Percentiles rank a stretch among this genome's conserved stretches.
Conservation (phyloP, 1,140 invertebrate species). For the Musca domestica region DNA sequence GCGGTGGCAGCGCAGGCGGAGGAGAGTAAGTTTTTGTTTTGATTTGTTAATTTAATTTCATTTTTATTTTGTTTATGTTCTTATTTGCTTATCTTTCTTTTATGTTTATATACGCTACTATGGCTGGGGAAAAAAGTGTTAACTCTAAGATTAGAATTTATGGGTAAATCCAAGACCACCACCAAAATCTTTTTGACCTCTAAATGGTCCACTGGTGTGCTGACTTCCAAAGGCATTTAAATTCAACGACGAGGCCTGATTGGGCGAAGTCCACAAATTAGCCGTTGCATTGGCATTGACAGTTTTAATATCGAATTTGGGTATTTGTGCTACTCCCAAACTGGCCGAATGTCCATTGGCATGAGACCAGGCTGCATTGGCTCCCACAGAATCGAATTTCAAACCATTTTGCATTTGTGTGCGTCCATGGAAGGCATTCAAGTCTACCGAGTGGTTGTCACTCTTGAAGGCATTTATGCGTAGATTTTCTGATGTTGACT, state of each 20-base stretch:
- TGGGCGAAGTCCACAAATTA: slow-evolving; percentile 38
- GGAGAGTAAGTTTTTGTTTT: not conserved
- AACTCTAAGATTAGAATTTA: slow-evolving; percentile 30
- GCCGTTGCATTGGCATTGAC: slow-evolving; percentile 32
- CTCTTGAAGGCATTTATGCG: slow-evolving; percentile 34
- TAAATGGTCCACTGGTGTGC: slow-evolving; percentile 36
- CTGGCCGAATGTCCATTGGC: slow-evolving; percentile 33
- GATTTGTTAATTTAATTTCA: not conserved
- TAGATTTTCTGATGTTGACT: slow-evolving; percentile 28
- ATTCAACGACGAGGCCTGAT: slow-evolving; percentile 35
- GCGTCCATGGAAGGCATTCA: slow-evolving; percentile 34
- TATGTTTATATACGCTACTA: not conserved
- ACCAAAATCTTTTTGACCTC: slow-evolving; percentile 35
- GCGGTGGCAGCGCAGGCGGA: no score
- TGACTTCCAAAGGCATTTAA: slow-evolving; percentile 34
- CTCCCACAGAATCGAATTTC: slow-evolving; percentile 34
- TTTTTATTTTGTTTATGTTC: not conserved
- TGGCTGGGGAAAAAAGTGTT: not conserved
- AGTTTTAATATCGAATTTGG: slow-evolving; percentile 35
- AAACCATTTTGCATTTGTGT: slow-evolving; percentile 22
- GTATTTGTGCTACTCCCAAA: slow-evolving; percentile 33
- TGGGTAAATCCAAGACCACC: slow-evolving; percentile 32
- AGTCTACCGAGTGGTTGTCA: slow-evolving; percentile 24
- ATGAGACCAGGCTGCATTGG: slow-evolving; percentile 30
- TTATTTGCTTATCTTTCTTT: not conserved